These are phyloP conservation scores for Seira sanloemensis DNA, from an alignment of 2,888 invertebrate genomes.

Conservation along the genomic window DNA sequence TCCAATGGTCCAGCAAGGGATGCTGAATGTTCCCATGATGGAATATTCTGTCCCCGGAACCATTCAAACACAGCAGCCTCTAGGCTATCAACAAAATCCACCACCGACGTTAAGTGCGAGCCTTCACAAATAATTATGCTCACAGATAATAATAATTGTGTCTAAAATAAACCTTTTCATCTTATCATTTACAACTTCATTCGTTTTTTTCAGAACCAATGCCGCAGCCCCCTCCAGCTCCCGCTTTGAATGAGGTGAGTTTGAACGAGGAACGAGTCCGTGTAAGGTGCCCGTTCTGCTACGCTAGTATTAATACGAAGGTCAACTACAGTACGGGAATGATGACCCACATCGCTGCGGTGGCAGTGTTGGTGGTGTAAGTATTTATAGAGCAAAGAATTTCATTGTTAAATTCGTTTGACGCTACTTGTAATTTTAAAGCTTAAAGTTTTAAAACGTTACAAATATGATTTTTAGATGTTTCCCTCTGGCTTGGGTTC, in stretches of 20 bases:
- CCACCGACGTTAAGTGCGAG: not conserved
- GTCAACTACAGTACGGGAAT: constrained; percentile 33
- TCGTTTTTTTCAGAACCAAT: constrained; percentile 39
- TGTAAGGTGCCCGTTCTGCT: constrained; percentile 61
- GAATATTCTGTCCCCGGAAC: constrained; percentile 38
- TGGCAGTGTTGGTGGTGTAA: constrained; percentile 44
- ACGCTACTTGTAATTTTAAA: not conserved
- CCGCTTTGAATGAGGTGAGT: constrained; percentile 28
- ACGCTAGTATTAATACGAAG: constrained; percentile 35
- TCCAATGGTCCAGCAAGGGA: not conserved
- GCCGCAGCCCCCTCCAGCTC: constrained; percentile 35
- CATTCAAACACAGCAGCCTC: constrained; percentile 9
- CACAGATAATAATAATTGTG: too few species aligned
- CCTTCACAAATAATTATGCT: too few species aligned
- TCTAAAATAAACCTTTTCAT: too few species aligned
- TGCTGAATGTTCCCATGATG: constrained; percentile 32
- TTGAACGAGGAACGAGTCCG: constrained; percentile 40
- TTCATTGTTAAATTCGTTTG: not conserved
- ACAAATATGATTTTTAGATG: constrained; percentile 21
- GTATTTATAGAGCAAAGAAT: not conserved
- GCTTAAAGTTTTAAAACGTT: not conserved
- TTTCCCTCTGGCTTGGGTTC: constrained; percentile 32
- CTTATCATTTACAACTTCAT: too few species aligned
- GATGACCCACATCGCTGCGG: constrained; percentile 55
- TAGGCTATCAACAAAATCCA: too few species aligned